Evolutionary conservation across 2,113 vertebrate species (phyloP).

Genomic region (Eidolon helvum): DNA sequence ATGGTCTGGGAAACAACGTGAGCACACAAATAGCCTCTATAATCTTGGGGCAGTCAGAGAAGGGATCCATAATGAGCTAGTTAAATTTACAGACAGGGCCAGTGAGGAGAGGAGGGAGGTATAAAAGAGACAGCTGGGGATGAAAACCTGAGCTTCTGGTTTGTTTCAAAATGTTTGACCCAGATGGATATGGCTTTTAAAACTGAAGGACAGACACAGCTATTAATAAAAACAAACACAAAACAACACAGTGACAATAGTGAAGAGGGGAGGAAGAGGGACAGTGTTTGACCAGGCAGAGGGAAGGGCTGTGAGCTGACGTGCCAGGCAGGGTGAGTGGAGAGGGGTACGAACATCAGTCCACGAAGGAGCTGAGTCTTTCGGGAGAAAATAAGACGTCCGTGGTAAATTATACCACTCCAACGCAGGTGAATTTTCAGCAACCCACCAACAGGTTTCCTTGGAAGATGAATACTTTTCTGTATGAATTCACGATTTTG

Average conservation of each 20-base stretch:
- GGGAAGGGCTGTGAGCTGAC: not conserved
- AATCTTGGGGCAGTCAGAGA: slow-evolving; percentile 27
- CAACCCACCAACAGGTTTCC: slow-evolving; percentile 77
- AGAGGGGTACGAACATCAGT: not conserved
- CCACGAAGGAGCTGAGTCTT: not conserved
- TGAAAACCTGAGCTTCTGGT: slow-evolving; percentile 69
- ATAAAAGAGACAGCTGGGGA: slow-evolving; percentile 52
- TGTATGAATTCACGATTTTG: slow-evolving; percentile 30
- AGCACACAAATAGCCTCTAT: not conserved
- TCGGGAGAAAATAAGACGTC: not conserved
- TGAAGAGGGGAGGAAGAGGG: slow-evolving; percentile 41
- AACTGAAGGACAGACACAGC: slow-evolving; percentile 10
- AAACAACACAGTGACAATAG: not conserved
- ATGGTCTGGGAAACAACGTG: slow-evolving; percentile 20
- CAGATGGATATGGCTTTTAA: slow-evolving; percentile 58
- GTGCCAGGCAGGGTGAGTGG: not conserved
- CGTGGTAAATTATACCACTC: not conserved
- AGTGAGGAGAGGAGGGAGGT: not conserved
- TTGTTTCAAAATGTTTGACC: slow-evolving; percentile 74
- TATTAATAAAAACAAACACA: slow-evolving; percentile 45
- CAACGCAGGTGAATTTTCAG: slow-evolving; percentile 8
- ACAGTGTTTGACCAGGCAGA: not conserved
- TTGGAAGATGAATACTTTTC: slow-evolving; percentile 64
- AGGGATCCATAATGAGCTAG: slow-evolving; percentile 38
- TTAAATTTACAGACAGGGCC: slow-evolving; percentile 61